Conservation (phyloP, 1,140 invertebrate genomes). For the Pygmarrhopalites habei region DNA sequence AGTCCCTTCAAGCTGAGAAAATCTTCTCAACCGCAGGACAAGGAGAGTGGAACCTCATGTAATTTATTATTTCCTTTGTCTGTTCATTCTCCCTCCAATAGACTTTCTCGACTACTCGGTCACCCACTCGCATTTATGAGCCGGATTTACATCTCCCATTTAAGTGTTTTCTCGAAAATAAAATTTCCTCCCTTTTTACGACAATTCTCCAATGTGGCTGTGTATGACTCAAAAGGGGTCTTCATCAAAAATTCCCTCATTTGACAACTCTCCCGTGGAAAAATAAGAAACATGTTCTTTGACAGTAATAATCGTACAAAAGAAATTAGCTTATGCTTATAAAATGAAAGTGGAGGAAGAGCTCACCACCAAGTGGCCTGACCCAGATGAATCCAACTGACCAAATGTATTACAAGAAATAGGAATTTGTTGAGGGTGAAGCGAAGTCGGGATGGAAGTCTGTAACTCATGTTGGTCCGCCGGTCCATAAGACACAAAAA, state of each 20-base stretch:
- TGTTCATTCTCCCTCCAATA: neutral
- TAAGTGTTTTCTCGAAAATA: neutral
- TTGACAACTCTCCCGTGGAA: no score
- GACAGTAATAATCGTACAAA: neutral
- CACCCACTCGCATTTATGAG: neutral
- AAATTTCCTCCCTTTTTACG: no score
- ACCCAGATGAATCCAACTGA: constrained; percentile 13
- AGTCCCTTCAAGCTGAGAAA: neutral
- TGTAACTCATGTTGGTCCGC: constrained; percentile 11
- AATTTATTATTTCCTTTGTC: constrained; percentile 9
- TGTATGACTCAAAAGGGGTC: no score
- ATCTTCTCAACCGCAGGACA: neutral
- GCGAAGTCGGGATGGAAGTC: neutral
- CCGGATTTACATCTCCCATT: neutral
- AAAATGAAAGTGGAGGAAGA: neutral
- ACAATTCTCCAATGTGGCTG: neutral
- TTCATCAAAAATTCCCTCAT: no score
- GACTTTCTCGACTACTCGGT: neutral
- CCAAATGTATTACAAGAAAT: constrained; percentile 27
- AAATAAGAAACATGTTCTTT: no score
- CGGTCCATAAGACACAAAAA: neutral
- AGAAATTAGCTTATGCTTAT: neutral
- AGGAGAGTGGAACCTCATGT: neutral
- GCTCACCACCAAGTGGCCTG: constrained; percentile 31
- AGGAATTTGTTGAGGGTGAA: constrained; percentile 18